These are phyloP conservation scores for Eupithecia pulchellata DNA, from an alignment of 2,888 invertebrate species.

Conservation along the genomic window DNA sequence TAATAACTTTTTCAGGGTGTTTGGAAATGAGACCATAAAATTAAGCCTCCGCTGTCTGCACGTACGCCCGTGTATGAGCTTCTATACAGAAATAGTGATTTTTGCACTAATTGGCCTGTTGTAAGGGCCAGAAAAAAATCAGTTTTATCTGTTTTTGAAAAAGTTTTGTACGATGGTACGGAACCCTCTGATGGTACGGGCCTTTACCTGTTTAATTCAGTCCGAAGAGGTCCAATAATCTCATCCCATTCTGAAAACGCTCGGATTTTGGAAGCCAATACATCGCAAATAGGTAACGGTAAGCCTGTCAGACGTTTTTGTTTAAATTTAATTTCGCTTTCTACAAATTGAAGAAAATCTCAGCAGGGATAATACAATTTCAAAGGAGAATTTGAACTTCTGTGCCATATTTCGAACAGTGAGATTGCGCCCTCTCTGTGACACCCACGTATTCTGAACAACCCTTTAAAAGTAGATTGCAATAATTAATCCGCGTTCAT, in stretches of 20 bases:
- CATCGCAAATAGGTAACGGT: background rate
- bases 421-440: too few species aligned
- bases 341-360: background rate
- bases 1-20: too few species aligned
- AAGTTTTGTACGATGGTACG: background rate
- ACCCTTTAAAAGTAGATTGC: slow-evolving; percentile 19
- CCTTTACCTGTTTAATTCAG: background rate
- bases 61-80: too few species aligned
- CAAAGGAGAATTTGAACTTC: background rate
- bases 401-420: background rate
- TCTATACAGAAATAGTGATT: too few species aligned
- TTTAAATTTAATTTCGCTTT: background rate
- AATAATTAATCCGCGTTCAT: slow-evolving; percentile 31
- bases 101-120: too few species aligned
- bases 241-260: background rate
- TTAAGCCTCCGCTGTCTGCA: too few species aligned
- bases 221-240: background rate
- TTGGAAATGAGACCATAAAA: too few species aligned
- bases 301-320: background rate
- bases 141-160: too few species aligned
- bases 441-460: slow-evolving; percentile 3
- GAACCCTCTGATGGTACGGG: background rate
- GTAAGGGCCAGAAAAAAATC: too few species aligned
- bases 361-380: background rate
- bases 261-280: background rate